Percentiles rank a stretch among this genome's conserved stretches.
phyloP scores from a whole-genome alignment of 2,888 invertebrate genomes.

The Lutraria lutraria region DNA sequence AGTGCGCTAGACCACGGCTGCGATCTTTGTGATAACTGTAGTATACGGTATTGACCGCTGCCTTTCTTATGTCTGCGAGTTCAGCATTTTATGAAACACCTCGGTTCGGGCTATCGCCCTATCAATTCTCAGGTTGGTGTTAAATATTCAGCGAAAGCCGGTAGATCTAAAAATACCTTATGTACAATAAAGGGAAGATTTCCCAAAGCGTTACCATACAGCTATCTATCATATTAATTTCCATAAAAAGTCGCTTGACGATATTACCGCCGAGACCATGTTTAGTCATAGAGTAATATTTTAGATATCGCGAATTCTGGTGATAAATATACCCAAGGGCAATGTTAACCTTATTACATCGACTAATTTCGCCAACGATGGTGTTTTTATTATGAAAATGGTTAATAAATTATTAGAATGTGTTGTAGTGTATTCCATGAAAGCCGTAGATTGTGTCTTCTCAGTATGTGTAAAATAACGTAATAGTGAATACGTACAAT shows the following conservation, averaged over 20 bases:
- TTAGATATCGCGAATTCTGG: not conserved
- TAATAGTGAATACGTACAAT: too few species aligned
- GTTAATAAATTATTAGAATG: conserved; percentile 4
- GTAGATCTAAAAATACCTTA: not conserved
- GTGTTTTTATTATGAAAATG: conserved; percentile 10
- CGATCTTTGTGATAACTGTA: too few species aligned
- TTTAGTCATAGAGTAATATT: not conserved
- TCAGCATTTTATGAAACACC: not conserved
- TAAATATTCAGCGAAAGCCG: not conserved
- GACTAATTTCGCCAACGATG: not conserved
- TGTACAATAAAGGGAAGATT: not conserved
- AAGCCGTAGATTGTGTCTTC: not conserved
- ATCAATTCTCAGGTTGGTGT: not conserved
- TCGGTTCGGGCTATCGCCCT: not conserved
- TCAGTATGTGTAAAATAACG: too few species aligned
- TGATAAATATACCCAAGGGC: not conserved
- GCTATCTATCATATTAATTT: not conserved
- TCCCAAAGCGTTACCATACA: not conserved
- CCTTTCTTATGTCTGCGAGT: not conserved
- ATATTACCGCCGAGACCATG: not conserved
- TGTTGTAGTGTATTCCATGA: not conserved
- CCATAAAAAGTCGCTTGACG: not conserved
- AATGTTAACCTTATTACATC: conserved; percentile 7
- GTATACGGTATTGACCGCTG: not conserved
- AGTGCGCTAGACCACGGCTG: too few species aligned